These are phyloP conservation scores for Phyllostomus hastatus DNA, from an alignment of 2,113 vertebrate species.

Conservation along the genomic window DNA sequence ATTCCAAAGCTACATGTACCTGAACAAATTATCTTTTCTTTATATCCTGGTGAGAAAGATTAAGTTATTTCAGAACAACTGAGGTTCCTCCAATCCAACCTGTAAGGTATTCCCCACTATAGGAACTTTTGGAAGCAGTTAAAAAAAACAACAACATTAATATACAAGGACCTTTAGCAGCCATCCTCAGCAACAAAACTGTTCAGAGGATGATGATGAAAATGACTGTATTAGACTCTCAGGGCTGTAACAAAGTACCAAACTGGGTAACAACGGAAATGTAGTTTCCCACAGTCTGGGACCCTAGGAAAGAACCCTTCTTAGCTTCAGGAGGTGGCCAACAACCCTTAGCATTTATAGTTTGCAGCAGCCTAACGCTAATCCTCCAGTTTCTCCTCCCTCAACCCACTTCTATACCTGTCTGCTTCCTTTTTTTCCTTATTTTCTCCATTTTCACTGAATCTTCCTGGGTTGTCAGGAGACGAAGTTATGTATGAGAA, in stretches of 20 bases:
- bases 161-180: not conserved
- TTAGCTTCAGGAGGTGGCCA: not conserved
- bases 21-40: not conserved
- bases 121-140: not conserved
- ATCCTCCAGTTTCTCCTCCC: too few relatives aligned
- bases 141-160: not conserved
- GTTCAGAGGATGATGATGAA: not conserved
- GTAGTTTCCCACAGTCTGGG: not conserved
- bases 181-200: not conserved
- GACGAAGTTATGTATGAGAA: not conserved
- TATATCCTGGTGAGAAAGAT: not conserved
- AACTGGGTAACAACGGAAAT: not conserved
- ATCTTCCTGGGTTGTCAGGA: not conserved
- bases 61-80: not conserved
- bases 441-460: not conserved
- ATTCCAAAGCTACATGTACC: not conserved
- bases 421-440: not conserved
- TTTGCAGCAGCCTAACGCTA: not conserved
- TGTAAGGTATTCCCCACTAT: not conserved
- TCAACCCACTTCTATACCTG: not conserved
- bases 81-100: not conserved
- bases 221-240: not conserved
- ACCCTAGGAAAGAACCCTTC: not conserved
- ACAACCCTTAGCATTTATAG: fast-evolving
- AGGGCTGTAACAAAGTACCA: not conserved